Evolutionary conservation across 2,113 vertebrate species (phyloP).

Genomic region (Atrichornis clamosus): DNA sequence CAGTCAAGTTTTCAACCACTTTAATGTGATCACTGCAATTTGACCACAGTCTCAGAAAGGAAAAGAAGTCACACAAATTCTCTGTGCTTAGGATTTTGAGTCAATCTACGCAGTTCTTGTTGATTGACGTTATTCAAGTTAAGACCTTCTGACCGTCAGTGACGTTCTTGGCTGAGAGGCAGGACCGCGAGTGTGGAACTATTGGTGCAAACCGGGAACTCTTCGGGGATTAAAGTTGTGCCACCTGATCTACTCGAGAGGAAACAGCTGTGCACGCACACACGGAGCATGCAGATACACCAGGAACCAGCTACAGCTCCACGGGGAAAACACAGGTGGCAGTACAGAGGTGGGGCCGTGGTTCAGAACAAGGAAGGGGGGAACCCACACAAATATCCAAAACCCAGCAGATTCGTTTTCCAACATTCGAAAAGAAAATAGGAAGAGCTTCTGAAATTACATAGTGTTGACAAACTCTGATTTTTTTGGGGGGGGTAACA

Average conservation of each 20-base stretch:
- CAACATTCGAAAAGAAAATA: neutral
- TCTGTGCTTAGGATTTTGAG: constrained; percentile 44
- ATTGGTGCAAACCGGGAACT: neutral
- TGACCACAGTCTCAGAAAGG: constrained; percentile 42
- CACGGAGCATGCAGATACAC: neutral
- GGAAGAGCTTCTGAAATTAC: neutral
- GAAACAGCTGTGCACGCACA: neutral
- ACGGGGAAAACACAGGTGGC: neutral
- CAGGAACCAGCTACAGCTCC: neutral
- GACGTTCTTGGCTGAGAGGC: constrained; percentile 31
- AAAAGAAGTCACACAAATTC: neutral
- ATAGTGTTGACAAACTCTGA: neutral
- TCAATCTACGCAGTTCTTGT: constrained; percentile 14
- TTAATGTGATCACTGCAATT: constrained; percentile 59
- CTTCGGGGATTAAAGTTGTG: constrained; percentile 24
- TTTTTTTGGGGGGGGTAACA: neutral
- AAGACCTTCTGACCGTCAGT: constrained; percentile 26
- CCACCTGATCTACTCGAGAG: neutral
- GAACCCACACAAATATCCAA: neutral
- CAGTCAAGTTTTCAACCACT: constrained; percentile 28
- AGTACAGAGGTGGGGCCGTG: neutral
- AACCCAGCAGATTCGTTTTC: neutral
- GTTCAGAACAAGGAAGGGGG: neutral
- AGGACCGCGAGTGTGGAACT: neutral
- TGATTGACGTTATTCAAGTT: neutral